Evolutionary conservation across 2,797 vertebrate species (phyloP), one percentile per base, ranked within the genome.

Genomic region (Sus cebifrons): DNA sequence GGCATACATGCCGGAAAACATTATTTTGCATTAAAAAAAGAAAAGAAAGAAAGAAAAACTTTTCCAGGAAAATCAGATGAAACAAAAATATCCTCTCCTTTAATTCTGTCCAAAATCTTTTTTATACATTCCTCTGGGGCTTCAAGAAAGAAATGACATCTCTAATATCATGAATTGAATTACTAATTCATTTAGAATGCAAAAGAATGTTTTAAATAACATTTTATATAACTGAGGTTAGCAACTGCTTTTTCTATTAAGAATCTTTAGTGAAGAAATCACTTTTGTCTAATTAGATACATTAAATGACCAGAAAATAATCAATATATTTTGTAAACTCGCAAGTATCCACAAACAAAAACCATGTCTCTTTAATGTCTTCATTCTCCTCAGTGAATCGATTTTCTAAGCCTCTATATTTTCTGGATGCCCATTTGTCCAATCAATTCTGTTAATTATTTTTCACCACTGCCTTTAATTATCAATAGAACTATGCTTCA

Each of bases 111-210:
- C 74, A 62, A 77, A 83, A 65, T 3, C 2, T 36, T 75, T 68
- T 91, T 20, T 25, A 49, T 56, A 23, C 1, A 81, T 60, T 86
- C 64, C 27, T 70, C 54, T 67, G 91, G 29, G 13, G 6, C 5
- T 86, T 86, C 74, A 56, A 56, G 56, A 52, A 86, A 32, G 12
- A 86, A 95, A 85, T 44, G 20, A 36, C 3, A 29, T 70, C 79
- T 16, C 12, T 87, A 92, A 82, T 27, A 56, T 20, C 13, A 54
- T 68, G 21, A 7, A 23, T 36, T 93, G 6, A 49, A 64, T 96
- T 94, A 65, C 44, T 91, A 79, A 91, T 68, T 90, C 86, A 86
- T 75, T 93, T 84, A 91, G 25, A 87, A 83, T 49, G 23, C 68
- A 36, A 93, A 14, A 94, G 65, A 82, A 68, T 83, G 56, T 84